Evolutionary conservation across 2,797 vertebrate species (phyloP).

Genomic region (Rhynchotus rufescens): DNA sequence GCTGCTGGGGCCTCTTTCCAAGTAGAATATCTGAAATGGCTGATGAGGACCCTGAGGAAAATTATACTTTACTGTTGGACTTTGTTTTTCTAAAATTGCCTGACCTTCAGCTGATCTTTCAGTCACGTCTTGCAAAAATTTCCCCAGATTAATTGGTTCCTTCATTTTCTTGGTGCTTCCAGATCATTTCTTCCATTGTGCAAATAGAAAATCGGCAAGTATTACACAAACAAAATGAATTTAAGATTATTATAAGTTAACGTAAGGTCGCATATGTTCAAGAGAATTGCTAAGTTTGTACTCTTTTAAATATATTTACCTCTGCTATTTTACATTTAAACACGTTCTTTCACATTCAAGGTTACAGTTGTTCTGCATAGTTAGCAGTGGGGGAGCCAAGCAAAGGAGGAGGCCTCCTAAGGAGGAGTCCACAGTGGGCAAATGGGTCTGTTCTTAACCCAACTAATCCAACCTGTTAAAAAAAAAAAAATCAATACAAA

Average conservation of each 20-base stretch:
- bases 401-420: no score
- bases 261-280: not conserved
- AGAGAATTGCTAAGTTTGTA: not conserved
- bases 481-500: no score
- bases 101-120: not conserved
- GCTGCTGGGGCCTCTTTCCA: slow-evolving; percentile 12
- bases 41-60: slow-evolving; percentile 6
- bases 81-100: slow-evolving; percentile 7
- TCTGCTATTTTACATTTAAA: not conserved
- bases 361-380: not conserved
- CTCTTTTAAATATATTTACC: not conserved
- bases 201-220: not conserved
- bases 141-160: not conserved
- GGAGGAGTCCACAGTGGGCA: not conserved
- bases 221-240: not conserved
- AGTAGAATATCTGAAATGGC: not conserved
- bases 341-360: not conserved
- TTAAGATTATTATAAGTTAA: not conserved
- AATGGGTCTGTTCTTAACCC: not conserved
- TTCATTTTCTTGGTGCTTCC: slow-evolving; percentile 3
- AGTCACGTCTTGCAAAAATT: not conserved
- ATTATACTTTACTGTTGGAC: not conserved
- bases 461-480: not conserved
- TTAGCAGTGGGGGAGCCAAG: not conserved
- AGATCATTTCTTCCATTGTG: not conserved